Evolutionary conservation across 2,888 invertebrate genomes (phyloP), one percentile per base, ranked within the genome.

Genomic region (Hyppa rectilinea): DNA sequence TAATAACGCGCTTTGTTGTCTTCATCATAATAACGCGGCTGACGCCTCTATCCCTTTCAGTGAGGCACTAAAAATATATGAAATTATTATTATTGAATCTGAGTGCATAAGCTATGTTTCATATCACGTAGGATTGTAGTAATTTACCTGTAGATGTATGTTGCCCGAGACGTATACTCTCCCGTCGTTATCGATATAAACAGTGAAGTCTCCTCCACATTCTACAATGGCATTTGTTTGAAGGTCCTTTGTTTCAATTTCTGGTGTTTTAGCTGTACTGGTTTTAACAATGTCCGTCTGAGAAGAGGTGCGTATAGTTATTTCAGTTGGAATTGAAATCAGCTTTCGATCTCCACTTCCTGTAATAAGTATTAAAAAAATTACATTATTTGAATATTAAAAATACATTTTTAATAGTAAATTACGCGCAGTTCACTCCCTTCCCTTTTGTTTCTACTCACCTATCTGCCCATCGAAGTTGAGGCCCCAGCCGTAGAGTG

Each of bases 381-480:
- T 12, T 5, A 23, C 12, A 55, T 26, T 73, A 55, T 52, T 26
- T n/a, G 5, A 38, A 67, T 5, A 17, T 23, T 50, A 9, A 40
- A 45, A 47, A 20, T 29, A 26, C 5, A 31, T 36, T 50, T 50
- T 31, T 10, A 2, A n/a, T 26, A 6, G 4, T 2, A 31, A 43
- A 29, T 36, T 9, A 17, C 1, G 23, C 7, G 10, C 26, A 31
- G 14, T 29, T 47, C 12, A 29, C 5, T 17, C 2, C 17, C 4
- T 23, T 29, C 4, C n/a, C n/a, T n/a, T n/a, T 38, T 26, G 70
- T n/a, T 23, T 49, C 0, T 40, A 82, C 88, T 87, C 78, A 95
- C 98, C 98, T 65, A 99, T 94, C 90, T 99, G 99, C 45, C 99
- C 98, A 89, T 99, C 99, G 76, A 98, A 96, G 92, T 98, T 99